These are phyloP conservation scores for Acromyrmex charruanus DNA, from an alignment of 1,140 invertebrate genomes.

Conservation along the genomic window DNA sequence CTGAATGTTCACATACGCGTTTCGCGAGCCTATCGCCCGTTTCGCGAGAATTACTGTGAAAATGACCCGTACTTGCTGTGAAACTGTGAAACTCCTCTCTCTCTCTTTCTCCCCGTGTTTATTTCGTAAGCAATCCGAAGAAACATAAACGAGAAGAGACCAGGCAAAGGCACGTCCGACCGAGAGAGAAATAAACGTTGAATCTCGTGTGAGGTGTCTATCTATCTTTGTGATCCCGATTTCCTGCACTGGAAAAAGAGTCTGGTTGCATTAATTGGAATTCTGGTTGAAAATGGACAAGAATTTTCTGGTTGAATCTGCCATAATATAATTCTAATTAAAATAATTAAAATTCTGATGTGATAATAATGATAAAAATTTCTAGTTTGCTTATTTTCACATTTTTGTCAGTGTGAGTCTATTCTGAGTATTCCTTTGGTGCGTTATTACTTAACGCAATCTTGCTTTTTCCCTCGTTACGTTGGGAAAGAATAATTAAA, in stretches of 20 bases:
- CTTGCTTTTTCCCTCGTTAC: conserved; percentile 53
- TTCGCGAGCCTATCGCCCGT: background rate
- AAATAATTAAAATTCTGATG: too few relatives aligned
- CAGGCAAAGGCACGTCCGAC: background rate
- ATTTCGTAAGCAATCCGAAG: background rate
- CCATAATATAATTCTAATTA: too few relatives aligned
- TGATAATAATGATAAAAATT: too few relatives aligned
- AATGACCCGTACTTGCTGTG: background rate
- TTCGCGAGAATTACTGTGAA: background rate
- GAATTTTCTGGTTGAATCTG: too few relatives aligned
- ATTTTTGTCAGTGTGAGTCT: background rate
- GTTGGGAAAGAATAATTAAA: conserved; percentile 5
- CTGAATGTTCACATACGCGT: background rate
- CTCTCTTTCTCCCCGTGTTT: too few relatives aligned
- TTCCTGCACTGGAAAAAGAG: background rate
- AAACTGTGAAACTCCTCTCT: background rate
- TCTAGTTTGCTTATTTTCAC: too few relatives aligned
- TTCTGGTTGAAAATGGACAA: too few relatives aligned
- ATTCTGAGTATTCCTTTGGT: background rate
- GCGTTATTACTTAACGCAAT: conserved; percentile 34
- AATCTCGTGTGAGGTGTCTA: background rate
- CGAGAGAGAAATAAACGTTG: background rate
- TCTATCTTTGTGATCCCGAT: background rate
- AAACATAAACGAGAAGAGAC: background rate
- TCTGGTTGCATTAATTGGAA: too few relatives aligned